phyloP scores from a whole-genome alignment of 1,140 invertebrate species.

The Augochlora pura region DNA sequence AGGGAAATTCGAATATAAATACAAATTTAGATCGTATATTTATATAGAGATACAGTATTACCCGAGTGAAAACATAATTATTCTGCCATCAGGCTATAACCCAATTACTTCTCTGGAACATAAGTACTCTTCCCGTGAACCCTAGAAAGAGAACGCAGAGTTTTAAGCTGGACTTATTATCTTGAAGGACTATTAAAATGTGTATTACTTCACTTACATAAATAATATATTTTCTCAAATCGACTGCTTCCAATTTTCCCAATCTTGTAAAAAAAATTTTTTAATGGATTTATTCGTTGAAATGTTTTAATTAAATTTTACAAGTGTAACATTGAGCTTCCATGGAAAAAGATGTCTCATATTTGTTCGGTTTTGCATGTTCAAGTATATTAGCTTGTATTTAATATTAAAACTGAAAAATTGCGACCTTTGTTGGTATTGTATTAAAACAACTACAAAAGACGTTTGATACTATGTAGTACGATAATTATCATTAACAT shows the following conservation, averaged over 20 bases:
- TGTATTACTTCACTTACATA: background rate
- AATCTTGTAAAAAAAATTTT: constrained; percentile 27
- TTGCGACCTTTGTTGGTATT: constrained; percentile 27
- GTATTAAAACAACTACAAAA: constrained; percentile 15
- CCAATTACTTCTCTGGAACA: constrained; percentile 67
- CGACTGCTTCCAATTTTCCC: constrained; percentile 33
- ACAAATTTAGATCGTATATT: no score
- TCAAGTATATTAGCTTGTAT: constrained; percentile 32
- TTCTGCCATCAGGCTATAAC: constrained; percentile 69
- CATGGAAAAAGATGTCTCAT: background rate
- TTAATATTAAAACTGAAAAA: constrained; percentile 30
- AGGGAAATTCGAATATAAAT: no score
- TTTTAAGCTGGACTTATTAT: constrained; percentile 14
- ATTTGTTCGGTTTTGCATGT: constrained; percentile 35
- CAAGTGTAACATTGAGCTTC: background rate
- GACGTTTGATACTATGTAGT: constrained; percentile 41
- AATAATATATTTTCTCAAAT: constrained; percentile 40
- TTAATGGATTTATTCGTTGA: constrained; percentile 7
- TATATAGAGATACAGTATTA: no score
- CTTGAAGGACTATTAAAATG: constrained; percentile 4
- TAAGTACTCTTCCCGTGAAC: constrained; percentile 53
- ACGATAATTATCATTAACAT: constrained; percentile 12
- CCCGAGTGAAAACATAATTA: constrained; percentile 73
- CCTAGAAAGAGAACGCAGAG: background rate
- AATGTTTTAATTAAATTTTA: background rate